phyloP scores from a whole-genome alignment of 2,113 vertebrate species.

The Clarias batrachus region DNA sequence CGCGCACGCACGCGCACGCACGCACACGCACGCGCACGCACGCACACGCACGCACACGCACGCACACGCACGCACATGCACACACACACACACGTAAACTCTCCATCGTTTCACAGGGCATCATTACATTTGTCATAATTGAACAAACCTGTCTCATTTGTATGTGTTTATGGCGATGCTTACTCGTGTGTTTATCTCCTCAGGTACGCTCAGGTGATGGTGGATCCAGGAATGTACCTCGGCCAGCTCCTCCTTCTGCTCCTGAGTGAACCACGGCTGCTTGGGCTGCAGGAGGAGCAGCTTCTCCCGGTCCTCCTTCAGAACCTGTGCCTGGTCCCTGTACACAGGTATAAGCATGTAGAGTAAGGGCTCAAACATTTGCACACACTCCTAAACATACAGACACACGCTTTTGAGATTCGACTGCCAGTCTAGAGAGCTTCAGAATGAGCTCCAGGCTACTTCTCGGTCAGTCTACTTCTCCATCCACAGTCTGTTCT shows the following conservation, averaged over 20 bases:
- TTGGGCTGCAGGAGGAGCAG: conserved; percentile 71
- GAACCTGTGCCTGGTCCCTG: conserved; percentile 77
- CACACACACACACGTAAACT: background rate
- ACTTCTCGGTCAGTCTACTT: background rate
- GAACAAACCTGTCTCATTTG: background rate
- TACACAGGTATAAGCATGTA: conserved; percentile 27
- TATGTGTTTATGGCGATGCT: conserved; percentile 6
- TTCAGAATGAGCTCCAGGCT: background rate
- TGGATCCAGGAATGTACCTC: conserved; percentile 79
- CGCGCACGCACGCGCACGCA: background rate
- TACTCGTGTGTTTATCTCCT: conserved; percentile 75
- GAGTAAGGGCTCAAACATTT: conserved; percentile 1
- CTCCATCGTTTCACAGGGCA: background rate
- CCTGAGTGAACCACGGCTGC: conserved; percentile 80
- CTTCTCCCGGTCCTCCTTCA: conserved; percentile 81
- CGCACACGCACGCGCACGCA: background rate
- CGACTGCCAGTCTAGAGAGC: background rate
- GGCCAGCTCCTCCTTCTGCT: conserved; percentile 82
- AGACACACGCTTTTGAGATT: conserved; percentile 1
- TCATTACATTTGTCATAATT: background rate
- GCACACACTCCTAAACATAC: background rate
- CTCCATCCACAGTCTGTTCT: conserved; percentile 15
- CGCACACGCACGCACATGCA: too few relatives aligned
- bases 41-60: too few relatives aligned
- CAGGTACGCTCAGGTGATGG: conserved; percentile 70